A percentile compares a stretch with the other conserved stretches of the same genome.
Evolutionary conservation across 2,888 invertebrate species (phyloP).

Genomic region (Steinernema carpocapsae): DNA sequence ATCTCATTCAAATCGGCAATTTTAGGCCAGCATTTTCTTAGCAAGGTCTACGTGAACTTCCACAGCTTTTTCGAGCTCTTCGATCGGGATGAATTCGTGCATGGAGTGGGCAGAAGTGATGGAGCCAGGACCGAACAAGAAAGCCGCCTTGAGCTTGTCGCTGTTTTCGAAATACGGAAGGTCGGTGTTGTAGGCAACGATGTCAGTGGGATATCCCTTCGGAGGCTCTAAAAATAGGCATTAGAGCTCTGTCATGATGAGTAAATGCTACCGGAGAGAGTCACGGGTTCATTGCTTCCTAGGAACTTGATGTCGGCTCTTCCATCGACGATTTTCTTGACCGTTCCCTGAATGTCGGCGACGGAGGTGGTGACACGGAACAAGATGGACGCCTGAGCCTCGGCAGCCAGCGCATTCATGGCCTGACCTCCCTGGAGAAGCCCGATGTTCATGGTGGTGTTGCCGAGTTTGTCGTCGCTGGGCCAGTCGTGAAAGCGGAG

Average conservation of each 20-base stretch:
- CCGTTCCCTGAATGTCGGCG: slow-evolving; percentile 23
- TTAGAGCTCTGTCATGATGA: background rate
- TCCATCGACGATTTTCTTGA: slow-evolving; percentile 38
- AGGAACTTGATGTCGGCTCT: slow-evolving; percentile 40
- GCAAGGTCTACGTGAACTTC: slow-evolving; percentile 45
- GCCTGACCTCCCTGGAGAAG: slow-evolving; percentile 63
- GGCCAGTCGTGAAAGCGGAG: slow-evolving; percentile 58
- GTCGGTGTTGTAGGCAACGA: slow-evolving; percentile 64
- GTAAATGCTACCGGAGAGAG: slow-evolving; percentile 21
- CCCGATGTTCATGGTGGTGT: slow-evolving; percentile 64
- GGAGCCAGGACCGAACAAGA: slow-evolving; percentile 61
- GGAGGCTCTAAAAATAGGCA: slow-evolving; percentile 42
- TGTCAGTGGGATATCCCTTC: slow-evolving; percentile 38
- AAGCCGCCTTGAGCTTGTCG: slow-evolving; percentile 57
- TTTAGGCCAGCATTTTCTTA: slow-evolving; percentile 23
- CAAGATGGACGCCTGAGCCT: slow-evolving; percentile 53
- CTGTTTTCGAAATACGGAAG: slow-evolving; percentile 55
- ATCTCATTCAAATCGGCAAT: background rate
- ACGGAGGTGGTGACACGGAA: slow-evolving; percentile 41
- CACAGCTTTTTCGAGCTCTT: slow-evolving; percentile 46
- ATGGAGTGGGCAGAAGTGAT: slow-evolving; percentile 64
- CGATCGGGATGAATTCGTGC: slow-evolving; percentile 60
- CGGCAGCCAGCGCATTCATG: slow-evolving; percentile 61
- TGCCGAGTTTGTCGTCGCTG: slow-evolving; percentile 46
- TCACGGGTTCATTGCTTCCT: slow-evolving; percentile 46